These are phyloP conservation scores for Chouioia cunea DNA, from an alignment of 2,888 invertebrate genomes.

Conservation along the genomic window DNA sequence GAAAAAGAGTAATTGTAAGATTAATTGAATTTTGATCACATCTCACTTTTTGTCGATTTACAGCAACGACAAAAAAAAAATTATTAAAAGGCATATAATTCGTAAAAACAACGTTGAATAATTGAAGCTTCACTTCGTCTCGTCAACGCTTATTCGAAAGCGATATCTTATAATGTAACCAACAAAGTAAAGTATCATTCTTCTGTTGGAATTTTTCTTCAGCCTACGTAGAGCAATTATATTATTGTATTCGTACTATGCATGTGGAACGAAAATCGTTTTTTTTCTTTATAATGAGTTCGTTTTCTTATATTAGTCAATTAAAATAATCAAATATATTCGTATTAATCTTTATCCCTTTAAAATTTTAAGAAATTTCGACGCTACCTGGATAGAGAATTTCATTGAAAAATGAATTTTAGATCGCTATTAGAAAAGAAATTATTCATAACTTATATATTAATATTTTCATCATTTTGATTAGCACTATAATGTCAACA, in stretches of 20 bases:
- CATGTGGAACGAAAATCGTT: slow-evolving; percentile 33
- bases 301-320: slow-evolving; percentile 38
- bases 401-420: slow-evolving; percentile 21
- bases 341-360: slow-evolving; percentile 37
- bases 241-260: slow-evolving; percentile 23
- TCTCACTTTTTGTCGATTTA: slow-evolving; percentile 34
- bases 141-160: slow-evolving; percentile 25
- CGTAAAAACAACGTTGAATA: slow-evolving; percentile 40
- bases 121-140: slow-evolving; percentile 27
- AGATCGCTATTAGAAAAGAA: slow-evolving; percentile 6
- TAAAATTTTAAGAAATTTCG: slow-evolving; percentile 45
- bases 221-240: slow-evolving; percentile 29
- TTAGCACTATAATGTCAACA: no score
- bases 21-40: slow-evolving; percentile 42
- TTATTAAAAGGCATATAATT: slow-evolving; percentile 39
- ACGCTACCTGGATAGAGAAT: slow-evolving; percentile 39
- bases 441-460: not conserved
- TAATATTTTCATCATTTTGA: not conserved
- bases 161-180: slow-evolving; percentile 31
- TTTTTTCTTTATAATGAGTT: slow-evolving; percentile 22
- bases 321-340: slow-evolving; percentile 38
- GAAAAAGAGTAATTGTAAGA: slow-evolving; percentile 37
- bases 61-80: slow-evolving; percentile 42
- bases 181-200: slow-evolving; percentile 21
- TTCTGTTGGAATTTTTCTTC: slow-evolving; percentile 29